A percentile compares a stretch with the other conserved stretches of the same genome.
These are phyloP conservation scores for Melanocharis versteri DNA, from an alignment of 2,113 vertebrate genomes.

Conservation along the genomic window DNA sequence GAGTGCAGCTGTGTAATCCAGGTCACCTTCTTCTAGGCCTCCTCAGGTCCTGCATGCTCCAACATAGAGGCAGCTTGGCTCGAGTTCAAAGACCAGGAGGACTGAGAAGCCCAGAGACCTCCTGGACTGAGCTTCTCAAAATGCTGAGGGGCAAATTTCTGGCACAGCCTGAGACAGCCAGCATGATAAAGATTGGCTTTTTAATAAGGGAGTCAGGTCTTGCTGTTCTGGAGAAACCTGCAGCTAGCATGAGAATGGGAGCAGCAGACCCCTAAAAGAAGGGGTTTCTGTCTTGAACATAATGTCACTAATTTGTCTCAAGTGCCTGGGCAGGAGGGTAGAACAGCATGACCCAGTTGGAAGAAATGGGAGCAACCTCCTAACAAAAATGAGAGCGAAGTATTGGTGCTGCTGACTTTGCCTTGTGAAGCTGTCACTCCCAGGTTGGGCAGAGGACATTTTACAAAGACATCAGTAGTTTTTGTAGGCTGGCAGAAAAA, in stretches of 20 bases:
- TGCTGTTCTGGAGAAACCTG: not conserved
- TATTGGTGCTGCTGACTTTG: not conserved
- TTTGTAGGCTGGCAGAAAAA: not conserved
- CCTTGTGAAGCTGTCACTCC: not conserved
- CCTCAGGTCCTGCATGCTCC: not conserved
- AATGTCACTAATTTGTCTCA: not conserved
- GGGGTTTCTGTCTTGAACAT: not conserved
- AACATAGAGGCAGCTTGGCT: not conserved
- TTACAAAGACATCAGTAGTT: not conserved
- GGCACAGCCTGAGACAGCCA: not conserved
- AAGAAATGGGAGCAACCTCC: not conserved
- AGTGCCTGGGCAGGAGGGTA: not conserved
- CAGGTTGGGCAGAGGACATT: not conserved
- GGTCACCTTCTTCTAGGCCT: not conserved
- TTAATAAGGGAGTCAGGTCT: not conserved
- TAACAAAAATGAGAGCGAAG: not conserved
- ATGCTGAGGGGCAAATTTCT: not conserved
- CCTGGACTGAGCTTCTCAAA: not conserved
- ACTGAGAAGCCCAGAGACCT: not conserved
- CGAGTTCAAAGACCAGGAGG: not conserved
- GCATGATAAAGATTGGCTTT: not conserved
- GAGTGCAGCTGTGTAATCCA: not conserved
- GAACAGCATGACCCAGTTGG: not conserved
- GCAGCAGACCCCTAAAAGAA: not conserved
- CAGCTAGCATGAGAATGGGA: not conserved